Evolutionary conservation across 2,113 vertebrate genomes (phyloP).

Genomic region (Verasper variegatus): DNA sequence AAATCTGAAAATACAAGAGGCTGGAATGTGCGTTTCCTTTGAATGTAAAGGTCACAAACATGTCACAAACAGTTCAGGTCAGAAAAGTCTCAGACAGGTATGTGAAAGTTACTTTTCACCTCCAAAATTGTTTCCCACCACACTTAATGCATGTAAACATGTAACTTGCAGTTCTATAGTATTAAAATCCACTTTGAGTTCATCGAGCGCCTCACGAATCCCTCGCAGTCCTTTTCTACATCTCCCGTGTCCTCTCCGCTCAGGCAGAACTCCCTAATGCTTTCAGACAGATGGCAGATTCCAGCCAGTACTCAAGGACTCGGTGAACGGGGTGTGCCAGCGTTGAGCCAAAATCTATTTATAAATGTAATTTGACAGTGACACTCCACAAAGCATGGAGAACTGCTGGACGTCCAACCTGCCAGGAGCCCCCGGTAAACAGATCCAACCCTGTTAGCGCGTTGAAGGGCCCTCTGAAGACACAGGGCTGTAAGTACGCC

Average conservation of each 20-base stretch:
- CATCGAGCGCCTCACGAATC: background rate
- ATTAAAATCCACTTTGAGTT: background rate
- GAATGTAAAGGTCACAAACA: no score
- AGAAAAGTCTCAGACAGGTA: no score
- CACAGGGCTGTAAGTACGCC: constrained; percentile 22
- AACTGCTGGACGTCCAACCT: constrained; percentile 61
- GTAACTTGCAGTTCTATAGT: background rate
- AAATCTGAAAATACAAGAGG: no score
- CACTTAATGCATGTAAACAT: background rate
- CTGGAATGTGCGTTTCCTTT: no score
- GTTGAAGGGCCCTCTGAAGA: constrained; percentile 41
- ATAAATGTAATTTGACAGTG: constrained; percentile 74
- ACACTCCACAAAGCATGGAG: constrained; percentile 52
- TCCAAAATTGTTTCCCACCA: no score
- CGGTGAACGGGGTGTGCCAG: constrained; percentile 54
- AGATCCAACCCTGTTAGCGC: constrained; percentile 58
- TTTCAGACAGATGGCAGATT: constrained; percentile 68
- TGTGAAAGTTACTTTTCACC: no score
- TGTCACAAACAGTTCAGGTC: no score
- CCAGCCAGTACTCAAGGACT: constrained; percentile 59
- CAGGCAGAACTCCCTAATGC: constrained; percentile 38
- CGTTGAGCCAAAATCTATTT: constrained; percentile 71
- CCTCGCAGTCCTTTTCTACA: background rate
- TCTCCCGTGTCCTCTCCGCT: constrained; percentile 22
- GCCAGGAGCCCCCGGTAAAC: constrained; percentile 57